Evolutionary conservation across 1,140 invertebrate genomes (phyloP).

Genomic region (Mylabris phalerata): DNA sequence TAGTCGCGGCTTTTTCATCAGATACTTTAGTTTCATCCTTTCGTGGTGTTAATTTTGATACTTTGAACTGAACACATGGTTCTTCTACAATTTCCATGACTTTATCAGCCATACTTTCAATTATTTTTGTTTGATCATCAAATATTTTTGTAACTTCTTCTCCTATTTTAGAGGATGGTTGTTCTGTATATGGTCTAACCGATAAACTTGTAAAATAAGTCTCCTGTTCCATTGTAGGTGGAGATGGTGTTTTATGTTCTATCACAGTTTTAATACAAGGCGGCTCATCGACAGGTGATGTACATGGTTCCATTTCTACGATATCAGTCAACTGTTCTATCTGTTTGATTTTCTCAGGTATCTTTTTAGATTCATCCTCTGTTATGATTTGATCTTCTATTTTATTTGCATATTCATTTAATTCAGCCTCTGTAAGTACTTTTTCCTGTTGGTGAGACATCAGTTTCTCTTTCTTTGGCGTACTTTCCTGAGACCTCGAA

Average conservation of each 20-base stretch:
- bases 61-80: slow-evolving; percentile 14
- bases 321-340: not conserved
- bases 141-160: slow-evolving; percentile 14
- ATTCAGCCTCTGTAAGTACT: slow-evolving; percentile 24
- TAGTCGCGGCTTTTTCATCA: no score
- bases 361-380: not conserved
- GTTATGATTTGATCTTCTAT: slow-evolving; percentile 22
- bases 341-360: not conserved
- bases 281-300: slow-evolving; percentile 1
- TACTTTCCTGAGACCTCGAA: slow-evolving; percentile 32
- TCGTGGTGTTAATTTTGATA: not conserved
- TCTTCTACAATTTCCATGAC: slow-evolving; percentile 17
- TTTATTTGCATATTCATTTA: slow-evolving; percentile 17
- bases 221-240: slow-evolving; percentile 21
- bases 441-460: slow-evolving; percentile 3
- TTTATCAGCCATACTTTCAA: slow-evolving; percentile 16
- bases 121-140: slow-evolving; percentile 16
- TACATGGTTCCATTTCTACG: no score
- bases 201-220: not conserved
- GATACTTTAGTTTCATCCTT: not conserved
- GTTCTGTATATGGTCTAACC: not conserved
- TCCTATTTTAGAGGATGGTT: not conserved
- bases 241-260: slow-evolving; percentile 15
- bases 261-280: slow-evolving; percentile 9
- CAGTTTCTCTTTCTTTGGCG: slow-evolving; percentile 17